Conservation (phyloP, 2,888 invertebrate species). For the Cryptocephalus primarius region DNA sequence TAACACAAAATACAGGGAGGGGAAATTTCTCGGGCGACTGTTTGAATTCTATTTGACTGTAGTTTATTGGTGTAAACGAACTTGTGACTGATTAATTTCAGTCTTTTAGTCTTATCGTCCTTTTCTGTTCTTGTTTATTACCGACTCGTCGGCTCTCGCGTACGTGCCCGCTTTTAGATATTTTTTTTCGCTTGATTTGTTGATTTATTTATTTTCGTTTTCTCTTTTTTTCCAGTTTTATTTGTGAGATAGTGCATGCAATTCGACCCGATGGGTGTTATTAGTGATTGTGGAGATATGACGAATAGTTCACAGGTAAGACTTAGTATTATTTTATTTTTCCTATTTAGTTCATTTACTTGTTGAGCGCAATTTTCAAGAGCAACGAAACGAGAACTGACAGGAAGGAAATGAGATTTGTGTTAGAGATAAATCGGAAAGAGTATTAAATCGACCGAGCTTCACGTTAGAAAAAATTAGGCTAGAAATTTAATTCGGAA, state of each 20-base stretch:
- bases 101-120: slow-evolving; percentile 5
- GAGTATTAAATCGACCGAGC: no score
- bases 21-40: no score
- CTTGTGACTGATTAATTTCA: no score
- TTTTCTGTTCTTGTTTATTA: slow-evolving; percentile 1
- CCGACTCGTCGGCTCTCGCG: background rate
- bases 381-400: no score
- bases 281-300: slow-evolving; percentile 7
- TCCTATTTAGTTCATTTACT: background rate
- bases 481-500: no score
- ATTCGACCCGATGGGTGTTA: slow-evolving; percentile 10
- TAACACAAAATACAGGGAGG: no score
- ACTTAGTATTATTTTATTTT: background rate
- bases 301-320: slow-evolving; percentile 13
- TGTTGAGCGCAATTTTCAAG: background rate
- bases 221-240: slow-evolving; percentile 12
- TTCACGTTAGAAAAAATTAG: no score
- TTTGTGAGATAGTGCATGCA: slow-evolving; percentile 13
- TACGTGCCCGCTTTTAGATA: slow-evolving; percentile 3
- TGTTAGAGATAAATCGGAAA: no score
- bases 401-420: no score
- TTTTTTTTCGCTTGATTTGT: slow-evolving; percentile 7
- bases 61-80: slow-evolving; percentile 10
- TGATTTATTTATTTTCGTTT: background rate
- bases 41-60: slow-evolving; percentile 1